Base-by-base conservation (phyloP, 2,888 invertebrate genomes). In the Mesochorus sp. region DNA sequence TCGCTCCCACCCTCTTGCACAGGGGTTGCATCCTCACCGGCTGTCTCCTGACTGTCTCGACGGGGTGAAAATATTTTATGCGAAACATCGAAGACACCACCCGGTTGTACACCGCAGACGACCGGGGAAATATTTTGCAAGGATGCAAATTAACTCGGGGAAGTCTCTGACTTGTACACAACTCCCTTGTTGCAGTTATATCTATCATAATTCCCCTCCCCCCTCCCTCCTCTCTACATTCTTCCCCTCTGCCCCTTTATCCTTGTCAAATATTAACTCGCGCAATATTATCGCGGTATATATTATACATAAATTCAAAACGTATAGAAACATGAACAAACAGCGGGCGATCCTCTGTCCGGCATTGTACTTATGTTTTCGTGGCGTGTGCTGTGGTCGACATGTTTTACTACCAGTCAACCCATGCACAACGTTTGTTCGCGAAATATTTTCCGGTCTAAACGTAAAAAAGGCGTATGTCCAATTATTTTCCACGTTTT, bases 81-180 rank as follows among this genome's bases (percentile, higher is more conserved):
- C 34, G 39, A 61, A 47, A 62, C 64, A 80, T 59, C 71, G 53
- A 68, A 59, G 42, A 80, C n/a, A n/a, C 55, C 75, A 75, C 49
- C 53, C 68, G 49, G 67, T 49, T 53, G 12, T 39, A 26, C 12
- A 49, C 28, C 44, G n/a, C 24, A 37, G 19, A 10, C 19, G 1
- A 14, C 34, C 26, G 31, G 47, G 19, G 67, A 76, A n/a, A 72
- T 71, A 80, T 81, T 76, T 82, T 68, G 59, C 72, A 59, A 82
- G 74, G 80, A 84, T 83, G 84, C 80, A 82, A 84, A 84, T 85
- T 82, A 83, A 83, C 75, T 77, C 53, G 53, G 37, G n/a, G 26
- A 51, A 75, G 44, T 37, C 57, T 67, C 47, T 49, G 73, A 68
- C 64, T 47, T 31, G 55, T 24, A 55, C 39, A 12, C 31, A 47